Evolutionary conservation across 2,888 invertebrate species (phyloP).

Genomic region (Rosalia funebris): DNA sequence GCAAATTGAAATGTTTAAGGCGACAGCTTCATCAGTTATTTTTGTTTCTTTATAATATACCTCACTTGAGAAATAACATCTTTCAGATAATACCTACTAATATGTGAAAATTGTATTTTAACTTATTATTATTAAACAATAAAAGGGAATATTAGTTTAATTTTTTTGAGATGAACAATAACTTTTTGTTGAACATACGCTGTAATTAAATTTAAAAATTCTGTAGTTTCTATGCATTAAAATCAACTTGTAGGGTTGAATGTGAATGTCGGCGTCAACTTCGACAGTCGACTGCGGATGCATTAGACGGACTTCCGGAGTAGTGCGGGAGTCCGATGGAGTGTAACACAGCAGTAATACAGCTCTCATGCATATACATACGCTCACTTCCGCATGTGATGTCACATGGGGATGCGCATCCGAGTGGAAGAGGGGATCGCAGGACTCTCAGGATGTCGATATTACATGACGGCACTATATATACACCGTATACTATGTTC

Average conservation of each 20-base stretch:
- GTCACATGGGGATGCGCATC: slow-evolving; percentile 59
- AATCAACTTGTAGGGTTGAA: slow-evolving; percentile 28
- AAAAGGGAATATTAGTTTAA: too few species aligned
- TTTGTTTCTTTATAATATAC: too few species aligned
- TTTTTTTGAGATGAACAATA: too few species aligned
- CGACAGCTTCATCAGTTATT: too few species aligned
- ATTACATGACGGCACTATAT: slow-evolving; percentile 23
- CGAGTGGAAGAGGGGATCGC: slow-evolving; percentile 57
- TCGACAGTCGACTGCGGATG: slow-evolving; percentile 64
- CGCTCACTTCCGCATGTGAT: slow-evolving; percentile 54
- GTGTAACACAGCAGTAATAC: slow-evolving; percentile 61
- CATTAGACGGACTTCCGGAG: slow-evolving; percentile 72
- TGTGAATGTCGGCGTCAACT: slow-evolving; percentile 36
- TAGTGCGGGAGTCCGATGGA: slow-evolving; percentile 62
- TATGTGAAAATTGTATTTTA: too few species aligned
- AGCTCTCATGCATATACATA: slow-evolving; percentile 64
- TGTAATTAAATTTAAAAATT: slow-evolving; percentile 19
- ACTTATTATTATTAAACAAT: too few species aligned
- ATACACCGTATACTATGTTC: slow-evolving; percentile 16
- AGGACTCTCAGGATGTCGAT: slow-evolving; percentile 32
- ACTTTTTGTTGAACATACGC: background rate
- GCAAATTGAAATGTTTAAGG: too few species aligned
- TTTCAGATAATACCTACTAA: too few species aligned
- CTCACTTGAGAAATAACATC: too few species aligned
- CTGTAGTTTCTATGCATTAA: slow-evolving; percentile 20